A percentile compares a stretch with the other conserved stretches of the same genome.
Evolutionary conservation across 1,140 invertebrate genomes (phyloP).

Genomic region (Cydia splendana): DNA sequence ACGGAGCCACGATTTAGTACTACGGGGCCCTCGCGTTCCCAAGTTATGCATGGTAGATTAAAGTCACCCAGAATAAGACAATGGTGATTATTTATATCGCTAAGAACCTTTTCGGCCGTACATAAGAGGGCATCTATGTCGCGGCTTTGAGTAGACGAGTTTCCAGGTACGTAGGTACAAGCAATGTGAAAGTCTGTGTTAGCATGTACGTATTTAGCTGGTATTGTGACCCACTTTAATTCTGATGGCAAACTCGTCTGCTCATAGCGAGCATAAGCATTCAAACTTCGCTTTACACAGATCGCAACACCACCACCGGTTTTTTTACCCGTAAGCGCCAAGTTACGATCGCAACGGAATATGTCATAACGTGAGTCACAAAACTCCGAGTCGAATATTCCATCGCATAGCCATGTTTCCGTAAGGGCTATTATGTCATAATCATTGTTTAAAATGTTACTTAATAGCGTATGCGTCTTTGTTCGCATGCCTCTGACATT

Average conservation of each 20-base stretch:
- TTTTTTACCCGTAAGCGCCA: background rate
- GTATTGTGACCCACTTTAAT: slow-evolving; percentile 23
- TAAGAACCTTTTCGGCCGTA: background rate
- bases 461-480: background rate
- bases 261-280: background rate
- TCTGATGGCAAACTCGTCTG: background rate
- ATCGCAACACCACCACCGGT: background rate
- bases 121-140: background rate
- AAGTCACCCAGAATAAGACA: slow-evolving; percentile 36
- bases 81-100: background rate
- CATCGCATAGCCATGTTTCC: slow-evolving; percentile 27
- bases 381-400: slow-evolving; percentile 28
- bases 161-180: background rate
- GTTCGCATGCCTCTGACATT: slow-evolving; percentile 27
- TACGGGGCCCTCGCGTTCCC: background rate
- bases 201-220: background rate
- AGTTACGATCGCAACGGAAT: slow-evolving; percentile 23
- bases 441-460: slow-evolving; percentile 13
- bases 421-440: slow-evolving; percentile 31
- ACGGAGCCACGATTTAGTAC: slow-evolving; percentile 10
- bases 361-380: slow-evolving; percentile 32
- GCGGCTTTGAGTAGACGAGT: background rate
- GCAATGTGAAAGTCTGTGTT: background rate
- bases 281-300: background rate
- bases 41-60: slow-evolving; percentile 34